A percentile compares a stretch with the other conserved stretches of the same genome.
These are phyloP conservation scores for Hyposoter dolosus DNA, from an alignment of 2,888 invertebrate species.

Conservation along the genomic window DNA sequence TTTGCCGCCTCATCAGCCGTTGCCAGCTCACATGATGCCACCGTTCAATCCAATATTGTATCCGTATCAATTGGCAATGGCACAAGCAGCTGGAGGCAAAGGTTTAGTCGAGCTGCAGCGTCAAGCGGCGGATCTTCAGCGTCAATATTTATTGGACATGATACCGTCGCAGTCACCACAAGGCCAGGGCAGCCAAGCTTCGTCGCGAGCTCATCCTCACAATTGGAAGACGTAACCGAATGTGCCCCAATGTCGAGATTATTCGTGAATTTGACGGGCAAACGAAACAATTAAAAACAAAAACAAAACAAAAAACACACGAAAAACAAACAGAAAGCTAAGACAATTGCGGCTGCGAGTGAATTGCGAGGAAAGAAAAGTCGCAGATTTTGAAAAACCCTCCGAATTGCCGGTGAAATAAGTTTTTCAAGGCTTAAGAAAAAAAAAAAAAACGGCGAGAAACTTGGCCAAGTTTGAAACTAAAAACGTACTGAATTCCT, in stretches of 20 bases:
- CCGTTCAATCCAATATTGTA: conserved; percentile 95
- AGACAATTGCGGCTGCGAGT: neutral
- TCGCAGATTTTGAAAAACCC: neutral
- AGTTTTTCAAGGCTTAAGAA: neutral
- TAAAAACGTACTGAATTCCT: conserved; percentile 29
- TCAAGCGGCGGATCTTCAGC: conserved; percentile 93
- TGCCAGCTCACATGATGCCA: conserved; percentile 93
- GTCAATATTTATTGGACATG: conserved; percentile 98
- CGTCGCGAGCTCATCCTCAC: conserved; percentile 84
- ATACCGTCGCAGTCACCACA: conserved; percentile 89
- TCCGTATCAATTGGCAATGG: conserved; percentile 95
- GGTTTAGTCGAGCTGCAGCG: conserved; percentile 92
- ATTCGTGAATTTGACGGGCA: conserved; percentile 58
- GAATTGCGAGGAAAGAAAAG: neutral
- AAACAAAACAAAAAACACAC: neutral
- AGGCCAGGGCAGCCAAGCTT: conserved; percentile 84
- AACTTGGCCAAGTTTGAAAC: neutral
- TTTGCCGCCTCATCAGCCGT: conserved; percentile 87
- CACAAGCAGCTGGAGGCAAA: conserved; percentile 88
- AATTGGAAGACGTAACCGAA: conserved; percentile 88
- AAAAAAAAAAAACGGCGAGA: neutral
- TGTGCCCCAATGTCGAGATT: conserved; percentile 71
- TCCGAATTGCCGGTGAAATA: neutral
- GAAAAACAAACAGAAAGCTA: conserved; percentile 6
- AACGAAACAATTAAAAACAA: neutral